These are phyloP conservation scores for Streptopelia turtur DNA, from an alignment of 2,797 vertebrate genomes.

Conservation along the genomic window DNA sequence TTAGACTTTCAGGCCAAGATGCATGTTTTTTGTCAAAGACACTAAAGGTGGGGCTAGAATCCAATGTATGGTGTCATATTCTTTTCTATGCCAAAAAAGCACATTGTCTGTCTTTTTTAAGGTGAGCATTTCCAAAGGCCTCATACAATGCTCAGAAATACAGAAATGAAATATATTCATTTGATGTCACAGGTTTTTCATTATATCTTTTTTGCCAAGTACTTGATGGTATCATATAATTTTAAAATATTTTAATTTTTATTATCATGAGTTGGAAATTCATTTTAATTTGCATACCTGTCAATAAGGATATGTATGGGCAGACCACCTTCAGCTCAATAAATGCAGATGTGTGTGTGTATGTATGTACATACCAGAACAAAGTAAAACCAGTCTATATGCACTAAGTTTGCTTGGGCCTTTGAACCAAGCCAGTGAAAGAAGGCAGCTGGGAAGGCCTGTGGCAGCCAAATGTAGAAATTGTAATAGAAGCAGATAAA, in stretches of 20 bases:
- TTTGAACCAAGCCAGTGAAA: constrained; percentile 11
- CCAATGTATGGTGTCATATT: not conserved
- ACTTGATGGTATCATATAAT: not conserved
- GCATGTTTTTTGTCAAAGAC: not conserved
- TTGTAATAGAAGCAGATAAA: not conserved
- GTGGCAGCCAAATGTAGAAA: not conserved
- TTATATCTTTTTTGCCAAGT: not conserved
- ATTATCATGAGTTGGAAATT: not conserved
- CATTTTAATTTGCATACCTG: not conserved
- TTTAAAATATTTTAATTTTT: not conserved
- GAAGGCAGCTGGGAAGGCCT: constrained; percentile 5
- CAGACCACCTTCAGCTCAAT: not conserved
- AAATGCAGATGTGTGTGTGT: not conserved
- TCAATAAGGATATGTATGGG: not conserved
- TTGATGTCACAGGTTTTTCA: not conserved
- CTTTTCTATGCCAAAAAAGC: not conserved
- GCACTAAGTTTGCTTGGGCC: not conserved
- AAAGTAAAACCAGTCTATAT: not conserved
- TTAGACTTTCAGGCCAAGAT: not conserved
- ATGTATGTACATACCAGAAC: not conserved
- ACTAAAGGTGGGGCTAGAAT: not conserved
- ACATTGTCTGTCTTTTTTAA: not conserved
- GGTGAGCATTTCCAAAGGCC: not conserved
- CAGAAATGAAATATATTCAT: not conserved
- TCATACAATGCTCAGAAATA: not conserved